Evolutionary conservation across 2,113 vertebrate species (phyloP).

Genomic region (Rhombomys opimus): DNA sequence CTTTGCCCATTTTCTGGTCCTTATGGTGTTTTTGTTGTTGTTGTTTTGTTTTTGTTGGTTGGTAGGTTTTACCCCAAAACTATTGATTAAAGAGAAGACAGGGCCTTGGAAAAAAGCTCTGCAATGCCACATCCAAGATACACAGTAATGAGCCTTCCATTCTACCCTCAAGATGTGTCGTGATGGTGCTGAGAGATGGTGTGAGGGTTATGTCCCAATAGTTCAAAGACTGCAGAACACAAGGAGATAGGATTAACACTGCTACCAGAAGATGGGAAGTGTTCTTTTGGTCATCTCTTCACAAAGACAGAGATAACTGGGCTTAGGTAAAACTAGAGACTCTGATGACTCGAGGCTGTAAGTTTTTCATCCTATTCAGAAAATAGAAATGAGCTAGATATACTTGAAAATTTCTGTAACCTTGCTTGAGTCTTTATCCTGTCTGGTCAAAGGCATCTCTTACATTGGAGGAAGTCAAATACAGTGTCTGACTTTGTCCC

Average conservation of each 20-base stretch:
- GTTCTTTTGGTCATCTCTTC: not conserved
- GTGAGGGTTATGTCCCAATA: not conserved
- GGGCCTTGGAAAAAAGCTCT: not conserved
- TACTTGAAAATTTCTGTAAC: not conserved
- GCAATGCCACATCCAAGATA: not conserved
- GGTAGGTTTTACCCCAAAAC: not conserved
- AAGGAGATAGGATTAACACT: not conserved
- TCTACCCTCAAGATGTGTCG: not conserved
- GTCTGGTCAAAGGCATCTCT: not conserved
- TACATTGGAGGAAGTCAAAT: not conserved
- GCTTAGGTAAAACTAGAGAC: not conserved
- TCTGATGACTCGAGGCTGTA: not conserved
- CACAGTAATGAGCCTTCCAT: not conserved
- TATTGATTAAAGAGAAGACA: not conserved
- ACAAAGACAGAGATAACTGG: not conserved
- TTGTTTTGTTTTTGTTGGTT: no score
- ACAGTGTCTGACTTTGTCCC: not conserved
- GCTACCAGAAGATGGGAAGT: not conserved
- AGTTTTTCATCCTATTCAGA: not conserved
- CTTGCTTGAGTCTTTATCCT: not conserved
- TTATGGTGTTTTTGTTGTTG: not conserved
- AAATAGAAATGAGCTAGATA: slow-evolving; percentile 8
- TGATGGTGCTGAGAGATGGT: not conserved
- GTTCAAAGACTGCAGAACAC: not conserved
- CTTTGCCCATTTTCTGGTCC: not conserved